Evolutionary conservation across 2,888 invertebrate genomes (phyloP), one percentile per base, ranked within the genome.

Genomic region (Gastrophysa polygoni): DNA sequence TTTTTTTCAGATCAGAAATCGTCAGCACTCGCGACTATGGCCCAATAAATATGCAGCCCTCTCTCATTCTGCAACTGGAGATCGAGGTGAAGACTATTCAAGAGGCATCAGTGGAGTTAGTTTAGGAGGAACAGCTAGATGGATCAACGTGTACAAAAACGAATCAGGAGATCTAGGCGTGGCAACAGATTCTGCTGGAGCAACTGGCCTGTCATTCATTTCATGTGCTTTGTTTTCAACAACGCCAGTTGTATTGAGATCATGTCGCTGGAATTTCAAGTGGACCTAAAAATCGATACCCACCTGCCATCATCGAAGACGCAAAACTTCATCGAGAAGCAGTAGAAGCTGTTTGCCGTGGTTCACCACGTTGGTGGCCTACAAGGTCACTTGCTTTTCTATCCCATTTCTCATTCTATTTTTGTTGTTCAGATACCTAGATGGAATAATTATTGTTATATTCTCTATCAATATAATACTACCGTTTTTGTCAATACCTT

Each of bases 161-260:
- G 3, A 91, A 92, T 72, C 87, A 90, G 75, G 90, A 91, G 81
- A 90, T 92, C 34, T 91, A 95, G 71, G 95, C 96, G 0, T 95
- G 93, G 89, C 93, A 95, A 77, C 94, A 95, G 80, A 88, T 93
- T 59, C n/a, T 92, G 10, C 81, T 98, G 18, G 97, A 97, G 75
- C 92, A 94, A 78, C 82, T 97, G n/a, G 65, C 98, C 97, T 0
- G 88, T 92, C 5, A 92, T 98, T 69, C 97, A 98, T 81, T 86
- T 98, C 61, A 98, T 98, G 82, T 93, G 95, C 83, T 97, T 98
- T 83, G 93, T 96, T 79, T 91, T 94, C 72, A 90, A 92, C 75
- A 71, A 81, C 47, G 93, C 95, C 68, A 94, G 94, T 16, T 92
- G 93, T 80, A 93, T 94, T 57, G 98, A 98, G 83, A 92, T 97